A percentile compares a stretch with the other conserved stretches of the same genome.
Evolutionary conservation across 2,797 vertebrate genomes (phyloP).

Genomic region (Neoniphon sammara): DNA sequence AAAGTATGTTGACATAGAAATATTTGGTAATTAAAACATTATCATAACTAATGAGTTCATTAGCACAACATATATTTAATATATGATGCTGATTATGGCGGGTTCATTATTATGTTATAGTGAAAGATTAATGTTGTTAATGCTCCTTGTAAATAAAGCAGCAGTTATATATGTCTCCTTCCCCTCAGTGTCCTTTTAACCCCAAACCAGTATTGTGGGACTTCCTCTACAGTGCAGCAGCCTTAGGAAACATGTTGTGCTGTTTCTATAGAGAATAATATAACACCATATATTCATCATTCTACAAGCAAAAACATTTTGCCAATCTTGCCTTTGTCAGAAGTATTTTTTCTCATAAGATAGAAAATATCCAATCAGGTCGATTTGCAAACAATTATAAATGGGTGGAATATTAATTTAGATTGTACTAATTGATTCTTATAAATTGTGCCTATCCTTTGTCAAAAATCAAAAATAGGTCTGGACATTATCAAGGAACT

Average conservation of each 20-base stretch:
- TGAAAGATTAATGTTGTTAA: neutral
- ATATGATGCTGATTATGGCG: constrained; percentile 34
- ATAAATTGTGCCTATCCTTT: too few relatives aligned
- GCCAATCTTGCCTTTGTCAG: neutral
- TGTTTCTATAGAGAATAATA: constrained; percentile 5
- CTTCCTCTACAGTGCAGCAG: constrained; percentile 25
- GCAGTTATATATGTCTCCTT: neutral
- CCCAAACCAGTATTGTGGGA: constrained; percentile 2
- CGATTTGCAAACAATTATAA: too few relatives aligned
- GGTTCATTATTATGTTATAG: constrained; percentile 35
- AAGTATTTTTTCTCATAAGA: too few relatives aligned
- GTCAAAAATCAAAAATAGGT: too few relatives aligned
- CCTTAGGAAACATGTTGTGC: constrained; percentile 6
- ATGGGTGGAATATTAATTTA: too few relatives aligned
- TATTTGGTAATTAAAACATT: constrained; percentile 15
- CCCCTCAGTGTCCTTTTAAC: constrained; percentile 20
- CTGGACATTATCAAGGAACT: too few relatives aligned
- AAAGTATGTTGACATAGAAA: neutral
- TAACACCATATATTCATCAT: neutral
- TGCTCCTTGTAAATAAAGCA: neutral
- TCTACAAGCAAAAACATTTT: constrained; percentile 2
- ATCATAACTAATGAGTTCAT: constrained; percentile 37
- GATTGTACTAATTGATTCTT: neutral
- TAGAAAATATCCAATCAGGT: too few relatives aligned
- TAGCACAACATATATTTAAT: constrained; percentile 29